A percentile compares a stretch with the other conserved stretches of the same genome.
Evolutionary conservation across 2,113 vertebrate genomes (phyloP).

Genomic region (Microtus montanus): DNA sequence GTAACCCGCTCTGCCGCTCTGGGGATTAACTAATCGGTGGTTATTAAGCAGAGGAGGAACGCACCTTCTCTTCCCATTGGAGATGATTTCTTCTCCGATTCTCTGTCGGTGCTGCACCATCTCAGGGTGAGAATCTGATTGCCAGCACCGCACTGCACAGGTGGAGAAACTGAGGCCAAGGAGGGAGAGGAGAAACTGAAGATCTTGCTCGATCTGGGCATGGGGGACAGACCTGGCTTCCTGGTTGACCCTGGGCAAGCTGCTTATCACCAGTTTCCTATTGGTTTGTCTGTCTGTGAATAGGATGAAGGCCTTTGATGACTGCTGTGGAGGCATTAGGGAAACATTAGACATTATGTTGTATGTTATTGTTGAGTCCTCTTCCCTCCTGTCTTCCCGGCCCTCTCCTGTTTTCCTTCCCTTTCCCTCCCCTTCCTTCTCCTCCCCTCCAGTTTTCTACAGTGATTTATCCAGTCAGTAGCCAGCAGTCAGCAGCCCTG

Average conservation of each 20-base stretch:
- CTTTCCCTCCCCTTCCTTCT: too few species aligned
- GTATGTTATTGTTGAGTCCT: not conserved
- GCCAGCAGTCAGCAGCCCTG: not conserved
- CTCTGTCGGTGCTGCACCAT: not conserved
- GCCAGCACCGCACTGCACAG: not conserved
- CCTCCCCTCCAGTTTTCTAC: not conserved
- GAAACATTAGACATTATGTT: not conserved
- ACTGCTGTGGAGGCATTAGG: not conserved
- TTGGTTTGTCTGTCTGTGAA: not conserved
- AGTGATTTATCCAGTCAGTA: not conserved
- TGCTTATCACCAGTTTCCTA: not conserved
- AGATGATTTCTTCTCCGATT: conserved; percentile 29
- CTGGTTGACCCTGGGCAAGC: not conserved
- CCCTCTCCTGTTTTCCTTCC: not conserved
- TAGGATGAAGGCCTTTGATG: not conserved
- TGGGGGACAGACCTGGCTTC: not conserved
- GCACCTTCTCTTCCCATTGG: conserved; percentile 12
- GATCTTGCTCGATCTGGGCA: not conserved
- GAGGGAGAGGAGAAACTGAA: not conserved
- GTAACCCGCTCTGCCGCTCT: conserved; percentile 50
- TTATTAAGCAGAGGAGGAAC: conserved; percentile 54
- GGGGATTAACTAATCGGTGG: conserved; percentile 73
- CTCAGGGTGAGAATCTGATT: not conserved
- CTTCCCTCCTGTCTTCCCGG: too few species aligned
- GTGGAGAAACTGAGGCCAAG: not conserved